Conservation (phyloP, 1,140 invertebrate genomes). For the Charaxes varanes region DNA sequence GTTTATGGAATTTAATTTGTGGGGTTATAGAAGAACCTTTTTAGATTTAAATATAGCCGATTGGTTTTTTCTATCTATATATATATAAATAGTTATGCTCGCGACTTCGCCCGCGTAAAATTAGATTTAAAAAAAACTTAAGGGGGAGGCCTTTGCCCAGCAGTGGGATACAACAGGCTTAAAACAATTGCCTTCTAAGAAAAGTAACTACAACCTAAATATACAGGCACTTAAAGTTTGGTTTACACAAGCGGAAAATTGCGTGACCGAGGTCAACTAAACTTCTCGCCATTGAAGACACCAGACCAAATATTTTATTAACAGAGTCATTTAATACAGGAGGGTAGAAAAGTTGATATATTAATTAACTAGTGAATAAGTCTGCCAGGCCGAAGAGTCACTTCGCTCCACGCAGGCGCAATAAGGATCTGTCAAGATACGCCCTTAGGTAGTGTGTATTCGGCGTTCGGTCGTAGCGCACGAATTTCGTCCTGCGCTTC, state of each 20-base stretch:
- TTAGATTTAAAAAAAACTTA: no score
- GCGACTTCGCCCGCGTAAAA: no score
- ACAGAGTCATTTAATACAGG: conserved; percentile 52
- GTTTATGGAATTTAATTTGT: no score
- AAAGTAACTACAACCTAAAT: background rate
- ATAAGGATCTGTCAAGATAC: conserved; percentile 44
- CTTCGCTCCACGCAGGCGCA: conserved; percentile 62
- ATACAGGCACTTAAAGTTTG: conserved; percentile 11
- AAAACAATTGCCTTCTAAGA: background rate
- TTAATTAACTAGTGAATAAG: conserved; percentile 71
- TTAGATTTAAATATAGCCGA: no score
- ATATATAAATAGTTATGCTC: no score
- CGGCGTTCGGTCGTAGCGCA: conserved; percentile 34
- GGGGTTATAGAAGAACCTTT: no score
- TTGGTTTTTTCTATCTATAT: no score
- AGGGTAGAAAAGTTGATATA: conserved; percentile 69
- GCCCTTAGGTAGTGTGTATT: conserved; percentile 56
- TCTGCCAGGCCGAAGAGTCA: conserved; percentile 62
- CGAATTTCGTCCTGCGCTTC: conserved; percentile 18
- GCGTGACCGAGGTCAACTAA: conserved; percentile 10
- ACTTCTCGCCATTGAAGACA: conserved; percentile 29
- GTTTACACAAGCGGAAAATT: conserved; percentile 10
- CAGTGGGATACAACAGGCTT: no score
- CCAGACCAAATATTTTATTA: conserved; percentile 66
- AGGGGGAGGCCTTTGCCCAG: no score